Percentiles rank a stretch among this genome's conserved stretches.
phyloP scores from a whole-genome alignment of 2,797 vertebrate species.

The Bradypodion pumilum region DNA sequence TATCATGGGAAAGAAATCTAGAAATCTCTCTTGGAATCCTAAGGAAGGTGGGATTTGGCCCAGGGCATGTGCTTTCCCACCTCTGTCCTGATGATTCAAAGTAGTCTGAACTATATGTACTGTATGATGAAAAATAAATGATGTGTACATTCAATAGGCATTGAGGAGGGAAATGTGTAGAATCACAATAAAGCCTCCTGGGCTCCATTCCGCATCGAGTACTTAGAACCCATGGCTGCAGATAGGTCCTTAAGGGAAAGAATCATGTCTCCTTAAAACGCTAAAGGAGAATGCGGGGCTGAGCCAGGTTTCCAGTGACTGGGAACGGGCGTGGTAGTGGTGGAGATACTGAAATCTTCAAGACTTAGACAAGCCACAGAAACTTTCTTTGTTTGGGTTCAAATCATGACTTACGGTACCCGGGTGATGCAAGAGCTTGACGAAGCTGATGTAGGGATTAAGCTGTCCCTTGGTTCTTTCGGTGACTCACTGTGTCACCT shows the following conservation, averaged over 20 bases:
- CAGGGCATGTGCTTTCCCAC: too few species aligned
- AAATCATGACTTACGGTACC: neutral
- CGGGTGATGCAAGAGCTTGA: neutral
- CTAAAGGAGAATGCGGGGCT: neutral
- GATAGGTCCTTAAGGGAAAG: neutral
- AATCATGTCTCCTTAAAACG: neutral
- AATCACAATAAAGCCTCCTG: neutral
- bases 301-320: neutral
- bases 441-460: neutral
- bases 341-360: neutral
- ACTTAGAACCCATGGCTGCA: neutral
- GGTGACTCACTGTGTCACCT: neutral
- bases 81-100: neutral
- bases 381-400: neutral
- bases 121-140: neutral
- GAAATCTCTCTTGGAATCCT: too few species aligned
- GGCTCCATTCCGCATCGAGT: neutral
- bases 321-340: too few species aligned
- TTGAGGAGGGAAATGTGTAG: neutral
- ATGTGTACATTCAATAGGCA: neutral
- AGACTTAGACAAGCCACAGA: neutral
- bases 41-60: too few species aligned
- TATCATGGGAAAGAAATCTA: too few species aligned
- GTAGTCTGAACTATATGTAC: neutral
- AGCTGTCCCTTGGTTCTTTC: neutral